A percentile compares a stretch with the other conserved stretches of the same genome.
Evolutionary conservation across 1,140 invertebrate species (phyloP).

Genomic region (Oppia nitens): DNA sequence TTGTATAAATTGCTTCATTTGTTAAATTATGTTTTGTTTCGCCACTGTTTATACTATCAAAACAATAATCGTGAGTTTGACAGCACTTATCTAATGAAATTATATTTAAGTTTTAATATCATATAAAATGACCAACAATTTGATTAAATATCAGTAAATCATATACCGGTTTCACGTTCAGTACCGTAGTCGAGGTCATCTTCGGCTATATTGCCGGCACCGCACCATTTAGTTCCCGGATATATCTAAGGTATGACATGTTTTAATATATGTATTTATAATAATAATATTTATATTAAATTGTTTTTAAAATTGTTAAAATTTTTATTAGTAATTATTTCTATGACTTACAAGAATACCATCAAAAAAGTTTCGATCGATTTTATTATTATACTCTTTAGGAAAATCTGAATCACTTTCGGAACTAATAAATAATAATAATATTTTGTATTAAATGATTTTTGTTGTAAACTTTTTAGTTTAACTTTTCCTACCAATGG

Average conservation of each 20-base stretch:
- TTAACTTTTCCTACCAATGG: no score
- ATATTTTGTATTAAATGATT: no score
- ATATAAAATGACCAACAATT: no score
- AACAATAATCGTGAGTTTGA: constrained; percentile 51
- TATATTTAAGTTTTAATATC: not conserved
- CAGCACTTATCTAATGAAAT: constrained; percentile 48
- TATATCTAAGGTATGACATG: not conserved
- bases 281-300: no score
- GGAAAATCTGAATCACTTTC: not conserved
- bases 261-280: no score
- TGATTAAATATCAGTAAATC: not conserved
- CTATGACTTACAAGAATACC: not conserved
- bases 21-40: constrained; percentile 41
- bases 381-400: not conserved
- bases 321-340: no score
- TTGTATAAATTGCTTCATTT: constrained; percentile 39
- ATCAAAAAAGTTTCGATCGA: not conserved
- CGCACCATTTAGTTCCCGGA: constrained; percentile 45
- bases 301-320: no score
- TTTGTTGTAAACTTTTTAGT: no score
- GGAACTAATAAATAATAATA: no score
- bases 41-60: constrained; percentile 40
- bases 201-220: constrained; percentile 48
- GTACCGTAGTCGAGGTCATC: constrained; percentile 47
- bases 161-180: constrained; percentile 33